phyloP scores from a whole-genome alignment of 2,797 vertebrate genomes.

The Gobio occitaniae region DNA sequence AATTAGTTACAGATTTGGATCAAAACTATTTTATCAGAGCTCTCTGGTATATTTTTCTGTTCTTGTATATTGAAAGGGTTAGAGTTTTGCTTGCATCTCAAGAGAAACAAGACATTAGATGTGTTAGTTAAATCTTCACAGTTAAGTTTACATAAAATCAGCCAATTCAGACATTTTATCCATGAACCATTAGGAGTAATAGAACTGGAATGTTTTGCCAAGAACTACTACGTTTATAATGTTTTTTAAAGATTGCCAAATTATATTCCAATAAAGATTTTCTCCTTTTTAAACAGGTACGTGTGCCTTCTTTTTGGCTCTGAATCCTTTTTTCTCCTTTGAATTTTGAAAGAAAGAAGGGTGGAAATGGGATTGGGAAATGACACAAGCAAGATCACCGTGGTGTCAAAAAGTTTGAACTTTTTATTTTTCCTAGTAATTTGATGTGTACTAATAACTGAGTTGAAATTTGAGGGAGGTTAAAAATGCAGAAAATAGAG shows the following conservation, averaged over 20 bases:
- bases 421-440: background rate
- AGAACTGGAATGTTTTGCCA: conserved; percentile 24
- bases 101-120: background rate
- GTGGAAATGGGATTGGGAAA: background rate
- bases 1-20: background rate
- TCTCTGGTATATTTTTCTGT: conserved; percentile 10
- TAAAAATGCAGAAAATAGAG: background rate
- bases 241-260: conserved; percentile 17
- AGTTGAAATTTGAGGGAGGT: background rate
- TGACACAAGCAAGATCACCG: background rate
- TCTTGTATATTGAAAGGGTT: background rate
- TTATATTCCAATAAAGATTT: conserved; percentile 12
- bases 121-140: background rate
- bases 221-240: background rate
- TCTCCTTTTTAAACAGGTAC: background rate
- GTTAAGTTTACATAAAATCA: conserved; percentile 14
- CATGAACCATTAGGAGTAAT: background rate
- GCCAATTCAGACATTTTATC: conserved; percentile 1
- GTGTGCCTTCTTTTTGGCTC: background rate
- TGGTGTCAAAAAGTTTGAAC: background rate
- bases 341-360: no score
- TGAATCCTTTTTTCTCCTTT: background rate
- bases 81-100: background rate
- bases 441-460: background rate
- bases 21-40: background rate